Conservation (phyloP, 2,113 vertebrate species). For the Fulica atra region DNA sequence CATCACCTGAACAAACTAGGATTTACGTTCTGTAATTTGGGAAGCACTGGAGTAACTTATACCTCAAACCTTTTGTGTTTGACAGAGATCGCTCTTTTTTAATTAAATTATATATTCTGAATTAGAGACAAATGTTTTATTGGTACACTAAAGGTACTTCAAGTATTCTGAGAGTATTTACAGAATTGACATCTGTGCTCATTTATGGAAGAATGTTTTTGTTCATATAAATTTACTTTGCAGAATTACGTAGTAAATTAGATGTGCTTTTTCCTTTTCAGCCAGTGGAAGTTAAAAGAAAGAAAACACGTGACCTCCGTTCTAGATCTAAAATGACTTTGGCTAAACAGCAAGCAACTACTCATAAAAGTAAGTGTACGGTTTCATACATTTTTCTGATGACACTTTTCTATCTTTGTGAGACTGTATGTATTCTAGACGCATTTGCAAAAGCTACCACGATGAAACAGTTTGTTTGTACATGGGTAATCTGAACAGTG, state of each 20-base stretch:
- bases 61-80: not conserved
- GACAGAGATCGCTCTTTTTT: not conserved
- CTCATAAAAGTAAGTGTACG: constrained; percentile 85
- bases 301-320: too few species aligned
- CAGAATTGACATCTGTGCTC: not conserved
- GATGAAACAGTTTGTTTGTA: not conserved
- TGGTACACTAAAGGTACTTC: not conserved
- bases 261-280: not conserved
- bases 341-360: constrained; percentile 88
- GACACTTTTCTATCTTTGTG: not conserved
- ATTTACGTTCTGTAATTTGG: not conserved
- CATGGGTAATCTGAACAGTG: not conserved
- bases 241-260: not conserved
- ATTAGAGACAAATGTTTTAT: not conserved
- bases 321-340: too few species aligned
- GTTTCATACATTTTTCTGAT: not conserved
- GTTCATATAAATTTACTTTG: not conserved
- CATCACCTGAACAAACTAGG: not conserved
- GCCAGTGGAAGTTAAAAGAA: constrained; percentile 50
- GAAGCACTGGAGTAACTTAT: not conserved
- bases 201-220: not conserved
- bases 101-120: not conserved
- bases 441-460: not conserved
- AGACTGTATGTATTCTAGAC: not conserved
- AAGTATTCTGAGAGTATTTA: not conserved